Evolutionary conservation across 2,888 invertebrate genomes (phyloP).

Genomic region (Syrista parreyssii): DNA sequence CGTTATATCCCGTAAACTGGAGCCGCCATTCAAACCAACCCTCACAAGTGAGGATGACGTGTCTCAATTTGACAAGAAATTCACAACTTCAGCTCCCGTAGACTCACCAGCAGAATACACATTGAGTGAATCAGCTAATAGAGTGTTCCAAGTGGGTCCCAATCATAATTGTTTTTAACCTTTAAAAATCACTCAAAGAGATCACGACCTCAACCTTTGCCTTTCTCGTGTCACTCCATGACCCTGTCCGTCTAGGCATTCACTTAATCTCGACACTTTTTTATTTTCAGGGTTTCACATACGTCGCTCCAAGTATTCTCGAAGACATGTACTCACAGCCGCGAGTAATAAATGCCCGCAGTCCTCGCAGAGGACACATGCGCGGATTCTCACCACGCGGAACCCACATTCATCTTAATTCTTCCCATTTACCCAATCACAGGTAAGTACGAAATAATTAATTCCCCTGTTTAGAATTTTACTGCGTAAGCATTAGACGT

Average conservation of each 20-base stretch:
- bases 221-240: neutral
- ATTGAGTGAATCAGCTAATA: constrained; percentile 95
- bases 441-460: constrained; percentile 35
- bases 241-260: neutral
- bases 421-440: constrained; percentile 32
- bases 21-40: constrained; percentile 95
- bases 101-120: constrained; percentile 96
- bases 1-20: constrained; percentile 85
- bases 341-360: constrained; percentile 82
- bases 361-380: constrained; percentile 76
- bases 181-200: neutral
- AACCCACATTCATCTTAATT: constrained; percentile 39
- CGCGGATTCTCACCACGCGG: constrained; percentile 56
- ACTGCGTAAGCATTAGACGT: neutral
- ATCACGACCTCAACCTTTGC: neutral
- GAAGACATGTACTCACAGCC: constrained; percentile 86
- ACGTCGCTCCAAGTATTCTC: constrained; percentile 96
- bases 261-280: constrained; percentile 7
- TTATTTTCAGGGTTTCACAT: constrained; percentile 91
- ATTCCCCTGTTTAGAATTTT: neutral
- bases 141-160: constrained; percentile 89
- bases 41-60: constrained; percentile 95
- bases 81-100: constrained; percentile 96
- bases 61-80: constrained; percentile 97
- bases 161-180: neutral